Conservation (phyloP, 1,140 invertebrate genomes). For the Mya arenaria region DNA sequence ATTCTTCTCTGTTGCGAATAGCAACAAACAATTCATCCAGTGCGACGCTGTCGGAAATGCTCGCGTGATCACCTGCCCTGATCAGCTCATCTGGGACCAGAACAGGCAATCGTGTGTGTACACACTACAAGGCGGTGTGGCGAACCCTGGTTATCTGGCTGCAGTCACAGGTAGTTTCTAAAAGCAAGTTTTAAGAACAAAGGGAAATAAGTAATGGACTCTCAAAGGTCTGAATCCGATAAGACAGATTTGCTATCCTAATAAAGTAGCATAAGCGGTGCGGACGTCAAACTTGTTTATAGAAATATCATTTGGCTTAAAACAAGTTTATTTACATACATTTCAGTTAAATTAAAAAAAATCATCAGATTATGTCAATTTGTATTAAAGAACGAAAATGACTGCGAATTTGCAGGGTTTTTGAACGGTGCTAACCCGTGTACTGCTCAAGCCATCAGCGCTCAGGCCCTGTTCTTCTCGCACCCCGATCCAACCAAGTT, state of each 20-base stretch:
- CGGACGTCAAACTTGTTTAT: too few species aligned
- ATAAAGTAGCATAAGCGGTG: too few species aligned
- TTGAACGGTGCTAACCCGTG: conserved; percentile 44
- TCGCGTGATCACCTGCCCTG: conserved; percentile 5
- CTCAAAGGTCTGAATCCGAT: too few species aligned
- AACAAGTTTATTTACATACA: too few species aligned
- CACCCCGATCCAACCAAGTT: conserved; percentile 61
- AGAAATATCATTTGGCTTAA: too few species aligned
- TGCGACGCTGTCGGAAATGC: conserved; percentile 19
- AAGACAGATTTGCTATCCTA: too few species aligned
- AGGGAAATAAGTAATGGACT: too few species aligned
- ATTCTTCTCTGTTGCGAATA: conserved; percentile 43
- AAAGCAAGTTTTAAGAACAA: too few species aligned
- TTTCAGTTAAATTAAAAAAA: too few species aligned
- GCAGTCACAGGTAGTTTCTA: neutral
- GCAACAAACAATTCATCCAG: conserved; percentile 43
- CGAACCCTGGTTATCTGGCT: neutral
- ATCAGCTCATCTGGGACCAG: conserved; percentile 24
- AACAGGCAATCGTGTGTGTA: conserved; percentile 35
- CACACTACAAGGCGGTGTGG: neutral
- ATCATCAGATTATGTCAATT: too few species aligned
- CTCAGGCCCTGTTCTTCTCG: conserved; percentile 57
- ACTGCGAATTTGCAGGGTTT: neutral
- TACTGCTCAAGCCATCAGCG: conserved; percentile 12
- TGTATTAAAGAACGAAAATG: too few species aligned